Evolutionary conservation across 2,888 invertebrate genomes (phyloP).

Genomic region (Rapana venosa): DNA sequence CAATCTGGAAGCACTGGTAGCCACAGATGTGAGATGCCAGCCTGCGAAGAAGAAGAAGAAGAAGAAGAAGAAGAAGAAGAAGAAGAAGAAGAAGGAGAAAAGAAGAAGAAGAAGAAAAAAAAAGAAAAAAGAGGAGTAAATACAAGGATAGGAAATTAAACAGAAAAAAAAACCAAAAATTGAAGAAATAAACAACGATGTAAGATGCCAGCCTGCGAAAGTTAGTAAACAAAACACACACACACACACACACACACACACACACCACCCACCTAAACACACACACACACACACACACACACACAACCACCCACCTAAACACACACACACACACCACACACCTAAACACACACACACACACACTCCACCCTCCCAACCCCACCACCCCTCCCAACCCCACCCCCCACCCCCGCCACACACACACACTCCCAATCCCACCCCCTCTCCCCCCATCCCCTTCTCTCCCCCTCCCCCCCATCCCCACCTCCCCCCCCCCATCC

Average conservation of each 20-base stretch:
- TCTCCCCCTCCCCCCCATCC: neutral
- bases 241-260: neutral
- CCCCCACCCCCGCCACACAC: neutral
- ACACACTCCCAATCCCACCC: neutral
- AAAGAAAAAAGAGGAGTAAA: neutral
- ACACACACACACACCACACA: neutral
- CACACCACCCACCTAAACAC: neutral
- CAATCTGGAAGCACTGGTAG: constrained; percentile 90
- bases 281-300: neutral
- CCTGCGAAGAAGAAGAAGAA: constrained; percentile 59
- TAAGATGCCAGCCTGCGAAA: too few relatives aligned
- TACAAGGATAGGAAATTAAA: too few relatives aligned
- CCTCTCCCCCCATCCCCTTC: neutral
- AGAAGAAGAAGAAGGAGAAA: neutral
- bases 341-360: neutral
- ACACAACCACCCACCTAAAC: neutral
- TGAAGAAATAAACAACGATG: too few relatives aligned
- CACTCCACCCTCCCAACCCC: neutral
- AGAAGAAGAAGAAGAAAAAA: neutral
- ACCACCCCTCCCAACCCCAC: neutral
- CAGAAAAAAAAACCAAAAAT: too few relatives aligned
- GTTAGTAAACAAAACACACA: neutral
- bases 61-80: neutral
- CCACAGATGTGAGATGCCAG: constrained; percentile 77
- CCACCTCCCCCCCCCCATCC: neutral